Base-by-base conservation (phyloP, 1,140 invertebrate species). In the Drosophila kepulauana region DNA sequence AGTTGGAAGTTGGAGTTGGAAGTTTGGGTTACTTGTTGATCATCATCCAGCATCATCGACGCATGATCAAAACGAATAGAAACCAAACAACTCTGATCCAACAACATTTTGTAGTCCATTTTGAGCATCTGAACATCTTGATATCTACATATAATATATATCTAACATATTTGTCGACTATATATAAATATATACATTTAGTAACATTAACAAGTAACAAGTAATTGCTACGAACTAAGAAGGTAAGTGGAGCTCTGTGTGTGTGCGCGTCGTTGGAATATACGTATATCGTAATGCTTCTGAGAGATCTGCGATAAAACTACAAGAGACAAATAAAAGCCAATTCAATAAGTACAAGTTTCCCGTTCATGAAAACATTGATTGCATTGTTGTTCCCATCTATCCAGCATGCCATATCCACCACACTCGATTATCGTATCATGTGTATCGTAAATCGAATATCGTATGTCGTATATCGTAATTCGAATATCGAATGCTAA, bases 21-120 rank as follows among this genome's bases (percentile, higher is more conserved):
- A 51, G 49, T 54, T 54, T 38, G 28, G 51, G 51, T 54, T 54
- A 54, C 30, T 54, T 54, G 51, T 54, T 52, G 30, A 52, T 52
- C 49, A 52, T 52, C 49, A 52, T 43, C 20, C 20, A 43, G n/a
- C 41, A 28, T 35, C 51, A 33, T 54, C 30, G 51, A 54, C n/a
- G 51, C 51, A 54, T 54, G 51, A 35, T 54, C 51, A 35, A 54
- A 33, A 15, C 5, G 51, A 28, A 33, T 30, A 54, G 35, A 54
- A 33, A 15, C 6, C 7, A 54, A 54, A 43, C 41, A 43, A 7
- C 41, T n/a, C 41, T 35, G 30, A 54, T 33, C 6, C 5, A 54
- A 35, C 5, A 54, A 35, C n/a, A 33, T 54, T 13, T 43, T 13
- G 30, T 54, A 54, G 51, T 30, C 13, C 51, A 54, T 54, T 25